Evolutionary conservation across 2,113 vertebrate species (phyloP).

Genomic region (Sminthopsis crassicaudata): DNA sequence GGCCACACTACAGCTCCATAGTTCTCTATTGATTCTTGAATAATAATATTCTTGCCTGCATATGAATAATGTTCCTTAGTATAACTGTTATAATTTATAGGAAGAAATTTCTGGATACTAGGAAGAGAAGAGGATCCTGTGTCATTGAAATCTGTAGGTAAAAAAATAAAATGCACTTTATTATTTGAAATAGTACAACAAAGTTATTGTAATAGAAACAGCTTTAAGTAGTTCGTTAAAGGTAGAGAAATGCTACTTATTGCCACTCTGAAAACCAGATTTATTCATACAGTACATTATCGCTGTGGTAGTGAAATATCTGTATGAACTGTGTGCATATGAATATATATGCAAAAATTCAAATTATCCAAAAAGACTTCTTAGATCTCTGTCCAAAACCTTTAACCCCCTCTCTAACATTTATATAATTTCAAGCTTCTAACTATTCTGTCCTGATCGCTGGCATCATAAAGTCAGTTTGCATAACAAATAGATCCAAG

Average conservation of each 20-base stretch:
- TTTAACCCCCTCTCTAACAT: background rate
- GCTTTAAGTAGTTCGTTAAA: background rate
- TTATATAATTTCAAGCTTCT: background rate
- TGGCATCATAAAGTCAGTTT: background rate
- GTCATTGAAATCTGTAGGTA: constrained; percentile 73
- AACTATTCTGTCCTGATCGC: background rate
- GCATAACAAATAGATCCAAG: background rate
- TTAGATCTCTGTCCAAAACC: background rate
- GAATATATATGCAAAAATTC: background rate
- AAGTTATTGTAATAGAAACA: fast-evolving
- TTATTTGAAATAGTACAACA: background rate
- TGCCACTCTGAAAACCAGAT: background rate
- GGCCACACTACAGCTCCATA: constrained; percentile 86
- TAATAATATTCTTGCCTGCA: constrained; percentile 80
- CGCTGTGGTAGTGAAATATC: background rate
- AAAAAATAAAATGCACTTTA: background rate
- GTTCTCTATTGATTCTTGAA: constrained; percentile 87
- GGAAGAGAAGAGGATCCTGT: constrained; percentile 59
- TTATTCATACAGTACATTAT: background rate
- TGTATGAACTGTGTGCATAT: background rate
- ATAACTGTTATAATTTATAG: constrained; percentile 80
- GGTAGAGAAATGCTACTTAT: fast-evolving
- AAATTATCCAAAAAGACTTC: background rate
- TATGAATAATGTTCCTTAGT: constrained; percentile 84
- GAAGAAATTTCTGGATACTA: constrained; percentile 82